Percentiles rank a stretch among this genome's conserved stretches.
phyloP scores from a whole-genome alignment of 2,797 vertebrate genomes.

The Sebastolobus alascanus region DNA sequence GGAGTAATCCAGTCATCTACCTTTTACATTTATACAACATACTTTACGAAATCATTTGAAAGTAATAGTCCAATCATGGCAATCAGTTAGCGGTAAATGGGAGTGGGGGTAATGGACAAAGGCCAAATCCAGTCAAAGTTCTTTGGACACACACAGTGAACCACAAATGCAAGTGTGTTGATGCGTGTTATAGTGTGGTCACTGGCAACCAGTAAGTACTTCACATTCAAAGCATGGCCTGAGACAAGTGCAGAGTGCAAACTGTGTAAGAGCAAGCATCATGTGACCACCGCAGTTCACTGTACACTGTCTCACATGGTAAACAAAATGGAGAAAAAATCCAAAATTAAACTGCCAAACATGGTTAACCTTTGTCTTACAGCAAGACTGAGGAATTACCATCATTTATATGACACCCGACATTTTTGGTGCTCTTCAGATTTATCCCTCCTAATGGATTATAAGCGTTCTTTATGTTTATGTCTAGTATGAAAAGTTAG shows the following conservation, averaged over 20 bases:
- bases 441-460: not conserved
- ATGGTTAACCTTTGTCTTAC: not conserved
- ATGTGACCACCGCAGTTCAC: conserved; percentile 7
- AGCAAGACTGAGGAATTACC: not conserved
- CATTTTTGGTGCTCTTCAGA: not conserved
- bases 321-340: not conserved
- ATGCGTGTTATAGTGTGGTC: conserved; percentile 80
- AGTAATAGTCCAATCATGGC: conserved; percentile 40
- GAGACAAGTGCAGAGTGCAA: conserved; percentile 1
- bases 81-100: conserved; percentile 82
- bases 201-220: conserved; percentile 63
- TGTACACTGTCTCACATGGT: not conserved
- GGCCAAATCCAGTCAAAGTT: conserved; percentile 90
- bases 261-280: conserved; percentile 17
- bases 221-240: conserved; percentile 36
- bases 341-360: not conserved
- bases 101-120: conserved; percentile 90
- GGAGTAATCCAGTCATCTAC: not conserved
- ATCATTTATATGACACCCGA: not conserved
- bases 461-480: not conserved
- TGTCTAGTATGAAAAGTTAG: not conserved
- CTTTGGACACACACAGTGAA: conserved; percentile 90
- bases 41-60: conserved; percentile 34
- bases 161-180: conserved; percentile 90
- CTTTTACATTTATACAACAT: conserved; percentile 23